phyloP scores from a whole-genome alignment of 1,140 invertebrate genomes.

The Listronotus oregonensis region DNA sequence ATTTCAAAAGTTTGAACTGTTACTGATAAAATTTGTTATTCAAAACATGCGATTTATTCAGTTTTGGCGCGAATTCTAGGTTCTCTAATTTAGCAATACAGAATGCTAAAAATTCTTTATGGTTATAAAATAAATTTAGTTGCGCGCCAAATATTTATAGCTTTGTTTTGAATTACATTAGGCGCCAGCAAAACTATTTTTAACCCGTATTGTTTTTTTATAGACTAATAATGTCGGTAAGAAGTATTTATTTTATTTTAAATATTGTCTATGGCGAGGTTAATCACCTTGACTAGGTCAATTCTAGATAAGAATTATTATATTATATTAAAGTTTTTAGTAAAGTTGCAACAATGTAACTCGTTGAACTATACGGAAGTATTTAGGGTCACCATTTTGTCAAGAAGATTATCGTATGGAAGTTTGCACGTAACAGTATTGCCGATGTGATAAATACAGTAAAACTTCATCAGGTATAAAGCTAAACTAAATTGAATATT shows the following conservation, averaged over 20 bases:
- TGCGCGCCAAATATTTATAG: slow-evolving; percentile 34
- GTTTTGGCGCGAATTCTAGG: not conserved
- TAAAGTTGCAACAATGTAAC: no score
- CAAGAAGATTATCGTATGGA: no score
- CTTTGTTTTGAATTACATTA: slow-evolving; percentile 35
- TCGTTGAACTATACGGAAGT: no score
- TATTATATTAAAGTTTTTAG: no score
- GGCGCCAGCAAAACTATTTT: slow-evolving; percentile 34
- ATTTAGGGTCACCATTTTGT: no score
- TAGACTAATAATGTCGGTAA: slow-evolving; percentile 20
- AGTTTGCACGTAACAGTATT: no score
- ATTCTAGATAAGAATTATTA: not conserved
- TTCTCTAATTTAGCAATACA: slow-evolving; percentile 14
- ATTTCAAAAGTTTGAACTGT: not conserved
- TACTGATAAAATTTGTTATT: not conserved
- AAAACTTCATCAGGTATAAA: no score
- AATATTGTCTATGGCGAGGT: slow-evolving; percentile 2
- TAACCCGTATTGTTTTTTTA: slow-evolving; percentile 24
- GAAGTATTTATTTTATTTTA: slow-evolving; percentile 5
- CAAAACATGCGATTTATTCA: not conserved
- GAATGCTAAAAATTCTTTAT: slow-evolving; percentile 24
- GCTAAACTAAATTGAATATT: no score
- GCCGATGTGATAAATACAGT: no score
- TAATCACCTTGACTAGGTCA: slow-evolving; percentile 1
- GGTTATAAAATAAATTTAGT: slow-evolving; percentile 22